These are phyloP conservation scores for Rhinolophus ferrumequinum DNA, from an alignment of 2,113 vertebrate species.

Conservation along the genomic window DNA sequence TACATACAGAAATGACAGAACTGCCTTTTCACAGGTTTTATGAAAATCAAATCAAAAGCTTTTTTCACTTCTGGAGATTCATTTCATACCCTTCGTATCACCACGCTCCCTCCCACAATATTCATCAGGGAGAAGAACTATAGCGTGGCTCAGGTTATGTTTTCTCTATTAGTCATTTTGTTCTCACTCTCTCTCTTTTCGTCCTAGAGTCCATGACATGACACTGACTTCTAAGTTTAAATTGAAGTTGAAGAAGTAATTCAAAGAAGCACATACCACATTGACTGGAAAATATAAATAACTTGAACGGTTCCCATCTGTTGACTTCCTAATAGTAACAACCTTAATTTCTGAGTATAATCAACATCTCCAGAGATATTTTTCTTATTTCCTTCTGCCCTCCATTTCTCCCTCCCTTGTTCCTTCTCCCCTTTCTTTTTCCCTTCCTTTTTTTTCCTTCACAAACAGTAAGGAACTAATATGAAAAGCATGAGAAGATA, in stretches of 20 bases:
- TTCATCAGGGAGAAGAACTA: background rate
- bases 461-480: background rate
- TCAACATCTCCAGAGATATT: background rate
- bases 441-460: background rate
- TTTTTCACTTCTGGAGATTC: background rate
- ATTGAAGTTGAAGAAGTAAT: constrained; percentile 9
- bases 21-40: constrained; percentile 4
- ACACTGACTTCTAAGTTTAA: background rate
- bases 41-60: background rate
- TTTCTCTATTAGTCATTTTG: background rate
- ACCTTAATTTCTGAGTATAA: background rate
- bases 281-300: background rate
- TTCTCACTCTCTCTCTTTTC: background rate
- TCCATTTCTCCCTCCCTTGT: background rate
- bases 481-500: background rate
- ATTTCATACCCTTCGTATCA: background rate
- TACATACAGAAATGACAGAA: background rate
- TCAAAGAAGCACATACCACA: background rate
- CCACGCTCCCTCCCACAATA: background rate
- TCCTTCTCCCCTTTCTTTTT: background rate
- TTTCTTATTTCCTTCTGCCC: background rate
- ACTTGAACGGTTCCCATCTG: background rate
- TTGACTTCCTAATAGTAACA: background rate
- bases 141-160: background rate
- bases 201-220: background rate